Evolutionary conservation across 2,113 vertebrate species (phyloP).

Genomic region (Brachirus orientalis): DNA sequence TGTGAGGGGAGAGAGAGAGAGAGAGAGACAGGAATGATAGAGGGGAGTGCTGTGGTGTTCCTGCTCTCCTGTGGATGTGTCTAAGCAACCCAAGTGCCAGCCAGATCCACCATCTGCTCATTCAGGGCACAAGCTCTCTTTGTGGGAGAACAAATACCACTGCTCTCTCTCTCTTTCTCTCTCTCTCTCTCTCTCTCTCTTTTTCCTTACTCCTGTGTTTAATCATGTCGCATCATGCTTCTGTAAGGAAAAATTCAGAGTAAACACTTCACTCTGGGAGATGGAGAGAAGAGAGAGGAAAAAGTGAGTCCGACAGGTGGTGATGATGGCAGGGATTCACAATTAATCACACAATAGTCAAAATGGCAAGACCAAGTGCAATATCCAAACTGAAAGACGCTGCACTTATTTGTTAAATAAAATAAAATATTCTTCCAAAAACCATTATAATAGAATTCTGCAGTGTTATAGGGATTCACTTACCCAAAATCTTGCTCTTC

Average conservation of each 20-base stretch:
- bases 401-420: too few species aligned
- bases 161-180: slow-evolving; percentile 28
- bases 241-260: not conserved
- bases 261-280: too few species aligned
- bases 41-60: slow-evolving; percentile 48
- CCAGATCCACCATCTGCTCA: slow-evolving; percentile 82
- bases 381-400: too few species aligned
- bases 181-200: not conserved
- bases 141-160: slow-evolving; percentile 57
- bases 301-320: not conserved
- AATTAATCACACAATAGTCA: too few species aligned
- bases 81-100: slow-evolving; percentile 62
- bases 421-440: too few species aligned
- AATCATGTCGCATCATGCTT: slow-evolving; percentile 16
- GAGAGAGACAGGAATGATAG: too few species aligned
- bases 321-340: not conserved
- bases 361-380: too few species aligned
- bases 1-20: slow-evolving; percentile 19
- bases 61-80: slow-evolving; percentile 76
- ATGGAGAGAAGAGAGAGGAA: not conserved
- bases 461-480: too few species aligned
- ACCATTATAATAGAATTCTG: too few species aligned
- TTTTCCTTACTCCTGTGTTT: slow-evolving; percentile 6
- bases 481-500: too few species aligned
- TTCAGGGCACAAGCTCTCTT: slow-evolving; percentile 69